A percentile compares a stretch with the other conserved stretches of the same genome.
phyloP scores from a whole-genome alignment of 2,113 vertebrate genomes.

The Corapipo altera region DNA sequence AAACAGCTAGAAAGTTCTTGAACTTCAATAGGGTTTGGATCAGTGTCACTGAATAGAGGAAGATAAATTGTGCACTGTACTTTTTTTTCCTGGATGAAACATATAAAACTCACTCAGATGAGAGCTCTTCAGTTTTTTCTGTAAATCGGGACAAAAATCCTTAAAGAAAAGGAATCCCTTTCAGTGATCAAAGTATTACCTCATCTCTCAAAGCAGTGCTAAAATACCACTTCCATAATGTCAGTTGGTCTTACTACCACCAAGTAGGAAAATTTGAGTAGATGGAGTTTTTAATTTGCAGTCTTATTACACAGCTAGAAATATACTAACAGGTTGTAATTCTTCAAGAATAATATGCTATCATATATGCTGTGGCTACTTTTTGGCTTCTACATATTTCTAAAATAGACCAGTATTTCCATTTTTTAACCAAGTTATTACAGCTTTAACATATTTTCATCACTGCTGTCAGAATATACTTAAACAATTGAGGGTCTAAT shows the following conservation, averaged over 20 bases:
- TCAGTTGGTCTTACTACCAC: not conserved
- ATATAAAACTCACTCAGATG: not conserved
- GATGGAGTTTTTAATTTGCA: not conserved
- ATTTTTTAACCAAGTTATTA: not conserved
- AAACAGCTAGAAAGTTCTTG: not conserved
- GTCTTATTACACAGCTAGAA: not conserved
- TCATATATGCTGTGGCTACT: not conserved
- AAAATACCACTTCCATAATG: constrained; percentile 18
- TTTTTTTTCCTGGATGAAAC: not conserved
- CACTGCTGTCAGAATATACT: not conserved
- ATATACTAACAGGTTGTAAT: not conserved
- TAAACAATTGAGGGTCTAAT: not conserved
- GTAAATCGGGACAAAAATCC: not conserved
- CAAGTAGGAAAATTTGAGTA: not conserved
- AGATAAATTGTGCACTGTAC: not conserved
- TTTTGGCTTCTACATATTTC: not conserved
- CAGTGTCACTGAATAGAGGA: not conserved
- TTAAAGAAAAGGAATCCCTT: not conserved
- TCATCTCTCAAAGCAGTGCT: constrained; percentile 3
- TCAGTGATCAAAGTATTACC: not conserved
- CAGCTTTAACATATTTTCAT: not conserved
- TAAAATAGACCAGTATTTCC: not conserved
- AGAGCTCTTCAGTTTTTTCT: not conserved
- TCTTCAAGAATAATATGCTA: not conserved
- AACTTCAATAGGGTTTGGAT: not conserved